Conservation (phyloP, 2,113 vertebrate species). For the Vulpes ferrilata region DNA sequence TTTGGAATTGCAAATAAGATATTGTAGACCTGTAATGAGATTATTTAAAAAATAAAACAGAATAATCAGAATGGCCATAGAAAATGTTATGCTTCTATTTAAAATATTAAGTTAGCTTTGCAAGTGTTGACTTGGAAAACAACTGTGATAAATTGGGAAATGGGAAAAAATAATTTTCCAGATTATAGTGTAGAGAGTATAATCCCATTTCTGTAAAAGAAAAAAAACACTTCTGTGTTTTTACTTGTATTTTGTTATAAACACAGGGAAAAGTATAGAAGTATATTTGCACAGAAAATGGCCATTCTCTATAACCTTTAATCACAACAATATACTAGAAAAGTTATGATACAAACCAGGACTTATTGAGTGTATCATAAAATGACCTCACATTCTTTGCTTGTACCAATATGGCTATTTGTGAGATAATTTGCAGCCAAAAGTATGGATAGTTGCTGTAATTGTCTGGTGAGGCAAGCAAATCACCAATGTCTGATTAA, state of each 20-base stretch:
- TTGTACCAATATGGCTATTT: not conserved
- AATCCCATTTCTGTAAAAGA: not conserved
- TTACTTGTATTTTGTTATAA: not conserved
- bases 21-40: not conserved
- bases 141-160: not conserved
- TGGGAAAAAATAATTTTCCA: not conserved
- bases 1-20: not conserved
- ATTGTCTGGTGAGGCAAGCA: not conserved
- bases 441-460: not conserved
- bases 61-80: not conserved
- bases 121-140: not conserved
- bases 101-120: constrained; percentile 30
- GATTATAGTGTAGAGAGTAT: not conserved
- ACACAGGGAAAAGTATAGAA: not conserved
- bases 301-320: not conserved
- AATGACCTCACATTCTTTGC: not conserved
- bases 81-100: constrained; percentile 20
- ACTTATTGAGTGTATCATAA: not conserved
- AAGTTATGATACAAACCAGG: not conserved
- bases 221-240: not conserved
- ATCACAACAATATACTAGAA: not conserved
- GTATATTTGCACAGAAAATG: not conserved
- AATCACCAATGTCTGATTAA: not conserved
- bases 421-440: not conserved
- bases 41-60: not conserved